Base-by-base conservation (phyloP, 2,888 invertebrate genomes). In the Nomada fabriciana region DNA sequence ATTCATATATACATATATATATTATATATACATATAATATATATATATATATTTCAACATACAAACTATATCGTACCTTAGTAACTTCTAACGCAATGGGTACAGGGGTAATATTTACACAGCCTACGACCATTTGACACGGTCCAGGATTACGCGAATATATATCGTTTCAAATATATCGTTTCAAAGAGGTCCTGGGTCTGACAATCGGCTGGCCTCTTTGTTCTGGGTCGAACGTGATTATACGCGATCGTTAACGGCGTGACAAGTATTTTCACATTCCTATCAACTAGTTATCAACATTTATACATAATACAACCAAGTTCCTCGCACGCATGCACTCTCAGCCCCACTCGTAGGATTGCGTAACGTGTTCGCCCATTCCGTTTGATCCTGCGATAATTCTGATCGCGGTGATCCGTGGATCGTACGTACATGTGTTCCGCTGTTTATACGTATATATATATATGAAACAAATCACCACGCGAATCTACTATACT, bases 271-370 rank as follows among this genome's bases (percentile, higher is more conserved):
- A 80, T 84, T 42, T 80, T 71, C 81, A 75, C 91, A 91, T 91
- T 90, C 86, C 92, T 93, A 93, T 86, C 86, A 90, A 91, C 90
- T 92, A 93, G 86, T 93, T 88, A 94, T 93, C 90, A 92, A 93
- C 93, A 94, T 94, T 94, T 94, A 93, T 93, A 94, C 93, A 94
- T 90, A 93, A 91, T 91, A 92, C 89, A 92, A 91, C 84, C 90
- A 88, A 90, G 85, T 88, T 88, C 82, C 83, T 86, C 86, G 83
- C 85, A 85, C 83, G 75, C 87, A 85, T 85, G 83, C 86, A 83
- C 86, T 76, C 85, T 85, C 85, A 61, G 47, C 74, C 80, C 80
- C 85, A 77, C 76, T 61, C 64, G 79, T 86, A 85, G 83, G 83
- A 83, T 86, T 86, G 89, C 86, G 87, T 86, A 86, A 86, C 69